Evolutionary conservation across 2,113 vertebrate species (phyloP), one percentile per base, ranked within the genome.

Genomic region (Lampris megalopsis): DNA sequence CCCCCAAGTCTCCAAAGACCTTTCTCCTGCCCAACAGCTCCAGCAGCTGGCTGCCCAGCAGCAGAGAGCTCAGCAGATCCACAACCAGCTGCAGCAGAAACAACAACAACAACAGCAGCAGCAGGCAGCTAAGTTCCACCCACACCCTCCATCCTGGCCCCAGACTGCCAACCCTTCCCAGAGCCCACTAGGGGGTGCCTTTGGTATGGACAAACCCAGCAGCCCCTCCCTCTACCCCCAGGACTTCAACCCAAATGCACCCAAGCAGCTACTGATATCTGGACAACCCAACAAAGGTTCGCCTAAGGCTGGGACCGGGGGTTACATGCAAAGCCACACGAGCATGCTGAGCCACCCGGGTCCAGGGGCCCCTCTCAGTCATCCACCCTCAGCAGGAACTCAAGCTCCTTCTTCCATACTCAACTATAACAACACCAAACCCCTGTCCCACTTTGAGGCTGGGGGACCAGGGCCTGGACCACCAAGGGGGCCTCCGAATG

Each of bases 371-470:
- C 91, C 75, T 47, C 93, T 96, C 74, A 93, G 89, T 79, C 96
- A 96, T 89, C 94, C 90, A 36, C 93, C 89, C 0, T 57, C 94
- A 0, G 85, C 93, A 3, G 92, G 89, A 0, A 92, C 82, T 35
- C 96, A 95, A 69, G 86, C 91, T 2, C 5, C 64, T 0, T 49
- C 73, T 1, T 75, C 95, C 0, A 86, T 96, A 89, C 89, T 97
- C 43, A 96, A 94, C 92, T 98, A 97, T 49, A 96, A 92, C 78
- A 99, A 99, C 91, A 99, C 98, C 73, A 97, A 97, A 82, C 98
- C 97, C 50, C 94, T 99, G 77, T 96, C 97, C 2, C 98, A 99
- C 93, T 99, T 96, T 62, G 97, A 98, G 91, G 94, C 95, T 89
- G 73, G 93, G 92, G 2, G 94, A 85, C 73, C 91, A 75, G 47